Base-by-base conservation (phyloP, 2,797 vertebrate species). In the Xenentodon cancila region DNA sequence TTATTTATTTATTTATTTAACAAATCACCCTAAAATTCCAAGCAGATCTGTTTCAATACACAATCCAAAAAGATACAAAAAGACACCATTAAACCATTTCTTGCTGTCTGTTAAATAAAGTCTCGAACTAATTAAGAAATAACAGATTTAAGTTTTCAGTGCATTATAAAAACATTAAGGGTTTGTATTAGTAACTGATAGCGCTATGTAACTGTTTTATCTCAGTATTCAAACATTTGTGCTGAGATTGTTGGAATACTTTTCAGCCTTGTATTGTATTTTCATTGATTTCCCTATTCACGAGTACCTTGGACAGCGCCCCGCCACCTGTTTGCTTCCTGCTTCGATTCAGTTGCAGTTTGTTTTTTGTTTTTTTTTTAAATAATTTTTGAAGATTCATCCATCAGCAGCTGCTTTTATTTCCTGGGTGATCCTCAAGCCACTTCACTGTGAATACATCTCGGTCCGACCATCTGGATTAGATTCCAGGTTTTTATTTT, bases 391-490 rank as follows among this genome's bases (percentile, higher is more conserved):
- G 17, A 56, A 65, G 25, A 47, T 19, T 21, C 44, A 20, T 59
- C 25, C 51, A 19, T 45, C 37, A n/a, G 1, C 13, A 50, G 27
- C 52, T 64, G 52, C 0, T 19, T 51, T 20, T 13, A 12, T 54
- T 73, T 30, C 13, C 12, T 18, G 19, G 19, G 53, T 13, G 12
- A 45, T 15, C 44, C 21, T 55, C 17, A n/a, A 46, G 32, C 48
- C 64, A 9, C 44, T 57, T 59, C 46, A 37, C 18, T 46, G 57
- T 22, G 45, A 75, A 73, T 53, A 32, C 30, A 43, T 53, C 56
- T 59, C 68, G 3, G 34, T 25, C 59, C 65, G 67, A 75, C 74
- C 79, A 70, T 68, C 73, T 67, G 72, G 67, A 55, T 68, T 63
- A 47, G 22, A 49, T 54, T 53, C 56, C 32, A 52, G 13, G 37